Base-by-base conservation (phyloP, 2,888 invertebrate genomes). In the Plagodis dolabraria region DNA sequence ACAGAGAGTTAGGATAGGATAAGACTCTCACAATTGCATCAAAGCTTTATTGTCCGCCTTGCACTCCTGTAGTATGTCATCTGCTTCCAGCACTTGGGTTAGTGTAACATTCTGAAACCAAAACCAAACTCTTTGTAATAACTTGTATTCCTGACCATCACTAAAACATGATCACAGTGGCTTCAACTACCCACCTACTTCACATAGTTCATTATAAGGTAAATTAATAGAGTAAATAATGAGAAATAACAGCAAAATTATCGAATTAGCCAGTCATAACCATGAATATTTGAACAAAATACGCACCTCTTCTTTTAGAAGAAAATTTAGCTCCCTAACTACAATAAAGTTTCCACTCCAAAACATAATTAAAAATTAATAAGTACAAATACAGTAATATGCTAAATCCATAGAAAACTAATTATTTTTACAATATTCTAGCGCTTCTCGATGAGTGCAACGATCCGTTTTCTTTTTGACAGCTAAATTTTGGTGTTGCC, bases 21-120 rank as follows among this genome's bases (percentile, higher is more conserved):
- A 12, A n/a, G 50, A 36, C 63, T 96, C 97, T 97, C 94, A 99
- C 98, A 96, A 99, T 84, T 97, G 97, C 74, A 98, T 95, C 65
- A 99, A 94, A 77, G 96, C 96, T 85, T 96, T 97, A 89, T 98
- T 98, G 85, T 97, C 97, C 69, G 96, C 96, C 93, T 97, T 98
- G 89, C 98, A 98, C 94, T 99, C 98, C 87, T 98, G 98, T 72
- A 99, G 94, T 80, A 99, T 96, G 89, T 98, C 98, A 83, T 98
- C 98, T 84, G 98, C 97, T 84, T 99, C 98, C 94, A 99, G 94
- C 69, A 99, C 94, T 87, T 98, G 97, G 79, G 95, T 95, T 67
- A 99, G 93, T 58, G 97, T 97, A 70, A 98, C 96, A 95, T 97
- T 96, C 98, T 99, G 89, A 60, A 94, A 94, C 76, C 77, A 81